Evolutionary conservation across 2,113 vertebrate genomes (phyloP).

Genomic region (Coryphaenoides rupestris): DNA sequence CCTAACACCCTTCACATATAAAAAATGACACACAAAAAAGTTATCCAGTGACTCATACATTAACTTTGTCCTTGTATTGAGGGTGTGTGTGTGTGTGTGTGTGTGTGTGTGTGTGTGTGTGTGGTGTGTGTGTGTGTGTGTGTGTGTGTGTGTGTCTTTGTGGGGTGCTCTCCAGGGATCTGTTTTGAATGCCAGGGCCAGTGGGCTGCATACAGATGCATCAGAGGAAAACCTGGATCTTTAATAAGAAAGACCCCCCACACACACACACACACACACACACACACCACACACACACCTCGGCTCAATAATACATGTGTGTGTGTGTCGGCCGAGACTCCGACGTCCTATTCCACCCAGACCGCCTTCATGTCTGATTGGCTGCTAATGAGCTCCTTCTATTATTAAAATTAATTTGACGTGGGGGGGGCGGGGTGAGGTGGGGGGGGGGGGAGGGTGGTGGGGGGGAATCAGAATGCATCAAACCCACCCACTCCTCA

Average conservation of each 20-base stretch:
- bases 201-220: constrained; percentile 10
- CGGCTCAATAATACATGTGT: constrained; percentile 75
- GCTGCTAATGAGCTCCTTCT: constrained; percentile 75
- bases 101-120: no score
- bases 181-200: constrained; percentile 31
- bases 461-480: constrained; percentile 38
- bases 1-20: background rate
- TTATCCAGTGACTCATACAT: background rate
- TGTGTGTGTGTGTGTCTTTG: no score
- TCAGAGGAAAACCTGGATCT: constrained; percentile 45
- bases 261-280: no score
- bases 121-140: no score
- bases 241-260: constrained; percentile 59
- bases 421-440: constrained; percentile 43
- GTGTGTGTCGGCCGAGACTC: constrained; percentile 41
- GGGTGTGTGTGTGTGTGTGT: no score
- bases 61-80: background rate
- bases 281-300: no score
- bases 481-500: constrained; percentile 27
- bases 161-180: background rate
- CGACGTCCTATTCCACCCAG: constrained; percentile 58
- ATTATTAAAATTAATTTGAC: constrained; percentile 80
- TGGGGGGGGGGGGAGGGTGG: constrained; percentile 47
- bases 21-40: background rate
- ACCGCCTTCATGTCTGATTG: constrained; percentile 72